Percentiles rank a stretch among this genome's conserved stretches.
Conservation (phyloP, 1,140 invertebrate species). For the Trichonephila inaurata region DNA sequence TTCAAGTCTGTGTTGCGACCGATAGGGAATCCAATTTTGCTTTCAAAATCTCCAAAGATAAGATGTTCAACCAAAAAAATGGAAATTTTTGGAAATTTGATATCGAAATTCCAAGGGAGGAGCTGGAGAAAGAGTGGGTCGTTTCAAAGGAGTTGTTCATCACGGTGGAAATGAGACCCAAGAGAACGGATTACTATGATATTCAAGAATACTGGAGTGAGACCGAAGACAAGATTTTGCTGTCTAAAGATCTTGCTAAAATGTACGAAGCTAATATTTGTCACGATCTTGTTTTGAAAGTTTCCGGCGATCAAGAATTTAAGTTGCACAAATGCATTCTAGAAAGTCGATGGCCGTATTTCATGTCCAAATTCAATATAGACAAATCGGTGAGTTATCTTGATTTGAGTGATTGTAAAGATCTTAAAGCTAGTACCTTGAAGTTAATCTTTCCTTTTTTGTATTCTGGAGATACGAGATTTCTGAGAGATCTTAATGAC, state of each 20-base stretch:
- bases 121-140: not conserved
- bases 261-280: not conserved
- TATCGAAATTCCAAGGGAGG: not conserved
- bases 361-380: not conserved
- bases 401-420: not conserved
- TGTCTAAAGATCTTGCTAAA: not conserved
- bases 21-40: not conserved
- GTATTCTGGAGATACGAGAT: not conserved
- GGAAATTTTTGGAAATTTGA: not conserved
- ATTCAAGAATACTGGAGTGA: not conserved
- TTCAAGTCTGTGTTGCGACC: not conserved
- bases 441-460: not conserved
- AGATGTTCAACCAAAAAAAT: not conserved
- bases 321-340: not conserved
- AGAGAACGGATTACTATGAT: not conserved
- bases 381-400: not conserved
- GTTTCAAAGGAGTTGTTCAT: not conserved
- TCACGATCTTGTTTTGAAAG: not conserved
- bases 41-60: not conserved
- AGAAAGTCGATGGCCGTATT: not conserved
- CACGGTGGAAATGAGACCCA: not conserved
- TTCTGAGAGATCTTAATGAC: not conserved
- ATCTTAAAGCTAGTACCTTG: not conserved
- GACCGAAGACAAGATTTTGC: not conserved
- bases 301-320: not conserved